phyloP scores from a whole-genome alignment of 2,113 vertebrate genomes.

The Ictidomys tridecemlineatus region DNA sequence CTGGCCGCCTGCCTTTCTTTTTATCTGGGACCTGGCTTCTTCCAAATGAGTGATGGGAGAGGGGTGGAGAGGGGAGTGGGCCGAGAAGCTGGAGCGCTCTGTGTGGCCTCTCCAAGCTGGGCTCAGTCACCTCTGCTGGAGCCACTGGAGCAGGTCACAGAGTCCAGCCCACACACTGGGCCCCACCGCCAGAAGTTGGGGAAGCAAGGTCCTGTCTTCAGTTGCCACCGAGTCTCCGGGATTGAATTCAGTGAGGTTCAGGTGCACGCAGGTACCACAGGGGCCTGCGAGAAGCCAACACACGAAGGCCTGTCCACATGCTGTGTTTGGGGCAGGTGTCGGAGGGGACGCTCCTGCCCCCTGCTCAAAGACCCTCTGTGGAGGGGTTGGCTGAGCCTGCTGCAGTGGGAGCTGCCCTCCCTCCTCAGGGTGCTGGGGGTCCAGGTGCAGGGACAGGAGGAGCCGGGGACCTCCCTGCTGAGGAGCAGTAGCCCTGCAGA shows the following conservation, averaged over 20 bases:
- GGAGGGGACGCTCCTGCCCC: too few relatives aligned
- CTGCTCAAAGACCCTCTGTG: fast-evolving
- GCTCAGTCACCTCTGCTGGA: background rate
- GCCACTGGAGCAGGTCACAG: background rate
- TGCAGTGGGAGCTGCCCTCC: background rate
- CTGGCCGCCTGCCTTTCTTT: background rate
- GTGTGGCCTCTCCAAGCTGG: background rate
- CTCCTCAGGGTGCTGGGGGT: background rate
- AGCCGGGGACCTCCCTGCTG: background rate
- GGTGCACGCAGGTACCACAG: background rate
- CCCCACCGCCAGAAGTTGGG: background rate
- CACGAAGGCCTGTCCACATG: fast-evolving
- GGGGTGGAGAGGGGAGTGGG: too few relatives aligned
- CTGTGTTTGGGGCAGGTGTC: fast-evolving
- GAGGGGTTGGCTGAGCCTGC: background rate
- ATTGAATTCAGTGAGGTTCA: background rate
- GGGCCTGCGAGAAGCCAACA: fast-evolving
- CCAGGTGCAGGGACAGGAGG: background rate
- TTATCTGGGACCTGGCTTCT: background rate
- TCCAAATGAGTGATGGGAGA: background rate
- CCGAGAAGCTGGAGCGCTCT: fast-evolving
- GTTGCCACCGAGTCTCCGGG: background rate
- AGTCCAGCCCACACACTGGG: background rate
- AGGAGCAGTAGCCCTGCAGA: background rate
- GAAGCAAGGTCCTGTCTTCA: background rate